Evolutionary conservation across 2,888 invertebrate genomes (phyloP).

Genomic region (Pyrochroa serraticornis): DNA sequence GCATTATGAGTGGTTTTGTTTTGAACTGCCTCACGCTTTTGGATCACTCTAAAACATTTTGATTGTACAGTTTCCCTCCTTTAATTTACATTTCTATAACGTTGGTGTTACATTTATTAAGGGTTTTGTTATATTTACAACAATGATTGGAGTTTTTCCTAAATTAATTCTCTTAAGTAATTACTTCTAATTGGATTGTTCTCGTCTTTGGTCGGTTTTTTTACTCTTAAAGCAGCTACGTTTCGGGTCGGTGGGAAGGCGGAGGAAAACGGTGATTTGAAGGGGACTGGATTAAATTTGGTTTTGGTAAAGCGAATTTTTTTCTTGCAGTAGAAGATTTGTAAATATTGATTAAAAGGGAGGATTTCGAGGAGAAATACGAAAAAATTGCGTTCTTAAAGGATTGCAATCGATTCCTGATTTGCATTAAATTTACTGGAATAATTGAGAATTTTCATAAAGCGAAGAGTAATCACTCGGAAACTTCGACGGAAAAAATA

Average conservation of each 20-base stretch:
- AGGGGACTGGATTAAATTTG: neutral
- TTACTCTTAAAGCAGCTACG: conserved; percentile 16
- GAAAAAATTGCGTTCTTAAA: too few species aligned
- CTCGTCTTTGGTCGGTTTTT: conserved; percentile 23
- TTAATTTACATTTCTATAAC: conserved; percentile 13
- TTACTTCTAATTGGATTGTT: conserved; percentile 23
- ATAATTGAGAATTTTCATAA: too few species aligned
- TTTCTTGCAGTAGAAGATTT: too few species aligned
- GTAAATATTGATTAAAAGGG: too few species aligned
- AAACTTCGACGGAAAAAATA: too few species aligned
- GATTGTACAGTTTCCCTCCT: conserved; percentile 24
- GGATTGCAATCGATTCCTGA: too few species aligned
- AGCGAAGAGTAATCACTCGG: too few species aligned
- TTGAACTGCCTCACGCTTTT: neutral
- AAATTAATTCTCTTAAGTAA: neutral
- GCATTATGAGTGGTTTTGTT: neutral
- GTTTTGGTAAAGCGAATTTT: too few species aligned
- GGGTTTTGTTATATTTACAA: conserved; percentile 19
- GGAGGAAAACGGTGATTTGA: conserved; percentile 1
- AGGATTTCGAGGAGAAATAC: too few species aligned
- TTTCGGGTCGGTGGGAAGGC: conserved; percentile 4
- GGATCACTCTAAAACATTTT: conserved; percentile 15
- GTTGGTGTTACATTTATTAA: conserved; percentile 29
- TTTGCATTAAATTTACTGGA: too few species aligned
- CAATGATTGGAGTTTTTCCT: conserved; percentile 25